A percentile compares a stretch with the other conserved stretches of the same genome.
phyloP scores from a whole-genome alignment of 2,888 invertebrate genomes.

The Luperina testacea region DNA sequence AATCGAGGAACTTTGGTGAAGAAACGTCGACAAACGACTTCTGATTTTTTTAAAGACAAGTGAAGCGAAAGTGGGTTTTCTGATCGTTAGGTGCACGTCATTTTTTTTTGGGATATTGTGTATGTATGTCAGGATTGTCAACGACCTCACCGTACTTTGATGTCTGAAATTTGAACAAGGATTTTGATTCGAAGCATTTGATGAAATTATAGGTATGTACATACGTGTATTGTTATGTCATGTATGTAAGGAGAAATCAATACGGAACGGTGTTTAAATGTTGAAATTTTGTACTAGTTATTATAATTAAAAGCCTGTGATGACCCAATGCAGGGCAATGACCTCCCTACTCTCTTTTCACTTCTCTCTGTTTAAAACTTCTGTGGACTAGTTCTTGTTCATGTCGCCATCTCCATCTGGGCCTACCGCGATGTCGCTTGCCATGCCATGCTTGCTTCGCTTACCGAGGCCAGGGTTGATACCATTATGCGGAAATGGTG shows the following conservation, averaged over 20 bases:
- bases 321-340: not conserved
- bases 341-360: not conserved
- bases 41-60: slow-evolving; percentile 8
- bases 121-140: not conserved
- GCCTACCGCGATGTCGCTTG: no score
- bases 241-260: not conserved
- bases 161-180: slow-evolving; percentile 28
- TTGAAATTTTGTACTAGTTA: no score
- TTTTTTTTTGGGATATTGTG: not conserved
- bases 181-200: slow-evolving; percentile 26
- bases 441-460: no score
- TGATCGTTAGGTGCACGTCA: slow-evolving; percentile 2
- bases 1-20: not conserved
- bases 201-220: not conserved
- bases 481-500: no score
- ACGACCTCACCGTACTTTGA: slow-evolving; percentile 11
- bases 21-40: not conserved
- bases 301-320: not conserved
- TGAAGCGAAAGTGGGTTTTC: not conserved
- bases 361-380: not conserved
- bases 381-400: not conserved
- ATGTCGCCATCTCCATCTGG: no score
- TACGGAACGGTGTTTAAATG: not conserved
- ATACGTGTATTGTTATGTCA: not conserved
- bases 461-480: no score